Base-by-base conservation (phyloP, 2,888 invertebrate genomes). In the Kryphioiulus occultus region DNA sequence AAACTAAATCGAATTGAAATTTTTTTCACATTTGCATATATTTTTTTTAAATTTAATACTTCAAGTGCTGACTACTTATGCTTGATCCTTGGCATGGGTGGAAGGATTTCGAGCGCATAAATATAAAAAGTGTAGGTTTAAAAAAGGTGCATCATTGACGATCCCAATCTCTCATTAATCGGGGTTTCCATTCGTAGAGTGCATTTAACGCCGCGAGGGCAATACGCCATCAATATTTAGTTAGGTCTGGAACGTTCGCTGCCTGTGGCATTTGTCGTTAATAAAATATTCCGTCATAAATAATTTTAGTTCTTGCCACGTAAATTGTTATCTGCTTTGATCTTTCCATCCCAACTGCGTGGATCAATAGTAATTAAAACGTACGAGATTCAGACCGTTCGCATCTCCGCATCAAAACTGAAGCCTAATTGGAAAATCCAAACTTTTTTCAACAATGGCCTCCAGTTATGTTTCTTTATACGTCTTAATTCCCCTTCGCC, bases 311-410 rank as follows among this genome's bases (percentile, higher is more conserved):
- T 68, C 26, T 68, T 68, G 4, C 26, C 68, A 5, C 22, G 68
- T 26, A 26, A 26, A 68, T 68, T 68, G 68, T 26, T 68, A 68
- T 68, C 68, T 26, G 22, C 68, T 0, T 2, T 68, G 68, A 68
- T 68, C 10, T 26, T 26, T 26, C 68, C 12, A 26, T 68, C 10
- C 26, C 10, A 22, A 26, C 68, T 26, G 68, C 5, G 26, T 9
- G 68, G 68, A 68, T 68, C 68, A 26, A 68, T 68, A 68, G 68
- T 68, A 68, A 68, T 68, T 68, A 68, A 68, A 68, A 68, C 68
- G 22, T 68, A 68, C 1, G 68, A 68, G 68, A 59, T 17, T 53
- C n/a, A n/a, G n/a, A 12, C 44, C 1, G 10, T 26, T 68, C 26
- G 10, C 26, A 68, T 9, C 68, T 26, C n/a, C 68, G 68, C 68